These are phyloP conservation scores for Pocillopora verrucosa DNA, from an alignment of 64 coral and sea anemone species.

Conservation along the genomic window DNA sequence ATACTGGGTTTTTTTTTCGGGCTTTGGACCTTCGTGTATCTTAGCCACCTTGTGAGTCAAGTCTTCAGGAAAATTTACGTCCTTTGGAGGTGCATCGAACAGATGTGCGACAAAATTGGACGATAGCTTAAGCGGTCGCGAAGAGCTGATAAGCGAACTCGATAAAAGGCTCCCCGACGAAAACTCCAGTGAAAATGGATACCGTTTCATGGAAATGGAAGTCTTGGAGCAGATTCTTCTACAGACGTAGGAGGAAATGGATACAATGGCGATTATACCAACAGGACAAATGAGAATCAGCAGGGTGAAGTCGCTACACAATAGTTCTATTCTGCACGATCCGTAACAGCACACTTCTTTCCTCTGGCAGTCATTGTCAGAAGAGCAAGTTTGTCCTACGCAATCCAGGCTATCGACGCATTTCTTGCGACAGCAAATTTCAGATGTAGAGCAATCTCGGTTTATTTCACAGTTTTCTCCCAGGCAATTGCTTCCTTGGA, in stretches of 20 bases:
- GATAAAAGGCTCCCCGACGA: not conserved
- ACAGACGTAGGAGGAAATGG: not conserved
- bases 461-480: not conserved
- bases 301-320: not conserved
- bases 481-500: not conserved
- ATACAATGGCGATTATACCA: not conserved
- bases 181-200: not conserved
- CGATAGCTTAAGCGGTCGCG: no score
- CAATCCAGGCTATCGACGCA: not conserved
- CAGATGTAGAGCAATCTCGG: not conserved
- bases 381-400: not conserved
- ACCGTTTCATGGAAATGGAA: not conserved
- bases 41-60: no score
- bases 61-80: no score
- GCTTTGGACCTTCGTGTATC: no score
- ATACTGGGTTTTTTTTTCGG: no score
- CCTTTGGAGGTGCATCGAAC: no score
- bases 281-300: not conserved
- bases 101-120: no score
- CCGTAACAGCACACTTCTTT: not conserved
- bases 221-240: not conserved
- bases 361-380: not conserved
- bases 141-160: no score
- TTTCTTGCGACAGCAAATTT: not conserved
- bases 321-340: not conserved